Conservation (phyloP, 2,113 vertebrate species). For the Myotis yumanensis region DNA sequence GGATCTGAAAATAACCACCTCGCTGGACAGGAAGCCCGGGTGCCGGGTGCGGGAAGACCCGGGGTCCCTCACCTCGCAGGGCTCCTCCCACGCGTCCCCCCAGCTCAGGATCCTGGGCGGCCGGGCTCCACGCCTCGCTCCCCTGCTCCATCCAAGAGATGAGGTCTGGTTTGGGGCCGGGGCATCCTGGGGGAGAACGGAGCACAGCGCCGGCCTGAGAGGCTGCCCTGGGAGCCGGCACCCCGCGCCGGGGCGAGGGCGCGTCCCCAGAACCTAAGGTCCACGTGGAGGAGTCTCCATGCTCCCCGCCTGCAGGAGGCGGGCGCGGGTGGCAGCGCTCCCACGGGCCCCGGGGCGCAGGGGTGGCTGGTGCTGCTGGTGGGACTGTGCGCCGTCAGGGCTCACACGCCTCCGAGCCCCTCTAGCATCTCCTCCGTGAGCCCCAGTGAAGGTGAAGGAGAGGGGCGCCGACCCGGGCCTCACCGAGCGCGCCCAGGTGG, state of each 20-base stretch:
- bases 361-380: not conserved
- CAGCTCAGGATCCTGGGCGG: slow-evolving; percentile 76
- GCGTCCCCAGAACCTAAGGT: slow-evolving; percentile 18
- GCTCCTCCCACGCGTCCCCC: slow-evolving; percentile 65
- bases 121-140: slow-evolving; percentile 77
- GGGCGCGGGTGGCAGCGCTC: not conserved
- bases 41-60: not conserved
- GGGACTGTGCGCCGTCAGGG: not conserved
- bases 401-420: slow-evolving; percentile 6
- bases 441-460: slow-evolving; percentile 15
- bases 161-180: slow-evolving; percentile 78
- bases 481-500: slow-evolving; percentile 78
- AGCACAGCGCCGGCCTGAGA: slow-evolving; percentile 58
- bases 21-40: slow-evolving; percentile 4
- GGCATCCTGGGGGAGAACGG: slow-evolving; percentile 78
- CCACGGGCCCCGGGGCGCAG: slow-evolving; percentile 22
- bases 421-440: slow-evolving; percentile 14
- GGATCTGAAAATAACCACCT: not conserved
- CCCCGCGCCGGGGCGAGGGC: slow-evolving; percentile 48
- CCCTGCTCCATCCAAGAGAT: slow-evolving; percentile 80
- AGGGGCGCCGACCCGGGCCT: slow-evolving; percentile 59
- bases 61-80: slow-evolving; percentile 75
- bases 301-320: slow-evolving; percentile 9
- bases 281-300: not conserved
- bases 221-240: slow-evolving; percentile 36